Base-by-base conservation (phyloP, 2,113 vertebrate species). In the Tylochromis polylepis region DNA sequence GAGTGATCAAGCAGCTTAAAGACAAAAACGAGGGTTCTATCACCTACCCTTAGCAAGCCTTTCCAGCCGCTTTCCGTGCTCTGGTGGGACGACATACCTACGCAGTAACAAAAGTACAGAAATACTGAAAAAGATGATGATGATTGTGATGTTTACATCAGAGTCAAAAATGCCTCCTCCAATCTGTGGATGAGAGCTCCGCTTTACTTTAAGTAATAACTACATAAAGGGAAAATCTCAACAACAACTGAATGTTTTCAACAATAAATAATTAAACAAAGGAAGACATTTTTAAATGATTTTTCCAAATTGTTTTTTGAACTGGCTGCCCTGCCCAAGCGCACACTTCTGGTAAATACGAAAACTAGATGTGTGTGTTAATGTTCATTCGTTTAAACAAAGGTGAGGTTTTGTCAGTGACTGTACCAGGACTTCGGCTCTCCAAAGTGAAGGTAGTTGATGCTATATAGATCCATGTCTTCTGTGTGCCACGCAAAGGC, bases 401-500 rank as follows among this genome's bases (percentile, higher is more conserved):
- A 51, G 11, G 43, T 38, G 14, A 51, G 2, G 1, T 49, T 27
- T 22, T 16, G 16, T 75, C n/a, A 18, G 34, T 38, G 29, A 88
- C 79, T 88, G 95, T 97, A 99, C 98, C 98, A 99, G 62, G 98
- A 98, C 87, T 98, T 99, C 2, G 99, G 98, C 46, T 99, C 98
- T 72, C 99, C 99, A 55, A 99, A 99, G 95, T 99, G 99, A 91
- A 99, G 95, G 86, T 99, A 99, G 93, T 98, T 99, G 92, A 99
- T 98, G 95, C 97, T 99, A 92, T 99, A 99, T 1, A 99, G 96
- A 91, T 99, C 98, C 99, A 99, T 99, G 95, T 99, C 98, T 81
- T 99, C 98, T 0, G 98, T 99, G 85, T 99, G 98, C 99, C 99
- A 99, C 2, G 99, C 98, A 60, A 99, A 99, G 2, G 98, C 98